Conservation (phyloP, 2,888 invertebrate genomes). For the Helicoverpa assulta region DNA sequence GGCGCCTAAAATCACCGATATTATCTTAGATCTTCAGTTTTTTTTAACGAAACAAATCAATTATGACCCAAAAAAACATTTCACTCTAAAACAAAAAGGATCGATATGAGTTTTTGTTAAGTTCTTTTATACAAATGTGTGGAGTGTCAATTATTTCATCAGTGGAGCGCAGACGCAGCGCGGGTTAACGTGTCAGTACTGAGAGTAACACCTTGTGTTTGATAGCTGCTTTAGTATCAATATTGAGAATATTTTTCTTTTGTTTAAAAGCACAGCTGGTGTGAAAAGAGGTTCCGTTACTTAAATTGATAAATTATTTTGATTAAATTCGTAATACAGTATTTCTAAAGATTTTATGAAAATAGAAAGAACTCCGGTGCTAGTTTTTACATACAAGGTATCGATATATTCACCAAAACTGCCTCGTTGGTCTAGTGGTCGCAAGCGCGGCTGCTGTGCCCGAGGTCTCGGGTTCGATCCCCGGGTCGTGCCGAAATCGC, state of each 20-base stretch:
- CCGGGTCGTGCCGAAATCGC: no score
- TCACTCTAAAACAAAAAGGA: conserved; percentile 63
- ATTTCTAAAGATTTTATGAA: no score
- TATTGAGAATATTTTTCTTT: conserved; percentile 3
- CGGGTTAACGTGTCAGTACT: conserved; percentile 55
- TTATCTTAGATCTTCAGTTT: conserved; percentile 65
- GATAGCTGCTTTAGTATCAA: conserved; percentile 31
- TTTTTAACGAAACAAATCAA: conserved; percentile 69
- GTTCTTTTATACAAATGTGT: conserved; percentile 68
- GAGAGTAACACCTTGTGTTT: conserved; percentile 49
- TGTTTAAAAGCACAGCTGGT: not conserved
- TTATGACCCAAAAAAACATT: conserved; percentile 61
- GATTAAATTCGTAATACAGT: no score
- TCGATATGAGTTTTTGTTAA: conserved; percentile 72
- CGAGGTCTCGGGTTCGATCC: no score
- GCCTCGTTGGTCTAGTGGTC: no score
- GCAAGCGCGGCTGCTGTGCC: no score
- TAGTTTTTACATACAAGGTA: no score
- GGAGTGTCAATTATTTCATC: conserved; percentile 87
- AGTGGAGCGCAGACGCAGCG: conserved; percentile 72
- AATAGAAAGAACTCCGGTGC: no score
- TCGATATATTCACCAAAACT: no score
- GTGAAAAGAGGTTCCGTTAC: no score
- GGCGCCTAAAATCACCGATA: conserved; percentile 43
- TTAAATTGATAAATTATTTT: no score